Conservation (phyloP, 2,113 vertebrate species). For the Gavialis gangeticus region DNA sequence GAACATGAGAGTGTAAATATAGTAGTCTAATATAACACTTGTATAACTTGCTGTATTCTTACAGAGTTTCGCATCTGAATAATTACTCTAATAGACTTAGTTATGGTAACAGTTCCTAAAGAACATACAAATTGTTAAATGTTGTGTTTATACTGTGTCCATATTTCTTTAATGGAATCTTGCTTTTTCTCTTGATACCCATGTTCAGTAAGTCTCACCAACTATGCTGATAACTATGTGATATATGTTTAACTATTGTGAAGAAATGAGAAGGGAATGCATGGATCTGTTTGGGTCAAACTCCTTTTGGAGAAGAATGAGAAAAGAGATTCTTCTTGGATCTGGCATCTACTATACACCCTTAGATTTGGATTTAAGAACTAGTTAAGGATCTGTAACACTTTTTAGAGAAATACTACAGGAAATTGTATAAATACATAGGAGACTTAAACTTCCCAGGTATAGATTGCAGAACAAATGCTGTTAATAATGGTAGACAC, state of each 20-base stretch:
- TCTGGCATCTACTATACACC: not conserved
- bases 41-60: not conserved
- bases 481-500: not conserved
- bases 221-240: not conserved
- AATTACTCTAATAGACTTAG: not conserved
- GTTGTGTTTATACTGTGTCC: not conserved
- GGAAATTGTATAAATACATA: not conserved
- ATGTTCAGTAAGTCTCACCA: constrained; percentile 7
- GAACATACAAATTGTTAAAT: not conserved
- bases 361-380: not conserved
- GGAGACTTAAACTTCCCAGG: not conserved
- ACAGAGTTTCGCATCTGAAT: not conserved
- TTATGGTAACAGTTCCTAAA: not conserved
- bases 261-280: not conserved
- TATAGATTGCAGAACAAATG: not conserved
- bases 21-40: not conserved
- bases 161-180: not conserved
- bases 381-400: not conserved
- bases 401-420: not conserved
- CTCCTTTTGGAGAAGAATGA: not conserved
- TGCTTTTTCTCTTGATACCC: not conserved
- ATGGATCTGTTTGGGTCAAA: not conserved
- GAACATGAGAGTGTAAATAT: not conserved
- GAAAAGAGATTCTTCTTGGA: not conserved
- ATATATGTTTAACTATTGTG: not conserved